Conservation (phyloP, 2,888 invertebrate species). For the Crocallis elinguaria region DNA sequence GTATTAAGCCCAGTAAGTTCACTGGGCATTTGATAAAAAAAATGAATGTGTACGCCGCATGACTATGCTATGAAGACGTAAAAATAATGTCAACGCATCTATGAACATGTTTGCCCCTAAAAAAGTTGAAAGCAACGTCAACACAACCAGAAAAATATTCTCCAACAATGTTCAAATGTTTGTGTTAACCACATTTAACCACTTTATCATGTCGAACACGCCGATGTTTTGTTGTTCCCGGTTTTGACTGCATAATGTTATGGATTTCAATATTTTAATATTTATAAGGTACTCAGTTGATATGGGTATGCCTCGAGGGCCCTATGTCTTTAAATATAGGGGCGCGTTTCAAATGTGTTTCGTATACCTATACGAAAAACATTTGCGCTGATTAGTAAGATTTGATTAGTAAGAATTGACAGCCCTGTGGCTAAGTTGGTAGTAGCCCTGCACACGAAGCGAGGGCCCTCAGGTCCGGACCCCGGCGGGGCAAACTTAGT, state of each 20-base stretch:
- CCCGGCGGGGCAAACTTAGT: too few relatives aligned
- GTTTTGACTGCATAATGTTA: conserved; percentile 70
- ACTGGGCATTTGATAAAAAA: too few relatives aligned
- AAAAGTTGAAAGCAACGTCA: conserved; percentile 9
- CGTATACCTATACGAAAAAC: too few relatives aligned
- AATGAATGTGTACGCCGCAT: too few relatives aligned
- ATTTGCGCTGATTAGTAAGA: too few relatives aligned
- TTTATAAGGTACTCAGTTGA: conserved; percentile 62
- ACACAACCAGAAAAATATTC: too few relatives aligned
- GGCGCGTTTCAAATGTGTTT: not conserved
- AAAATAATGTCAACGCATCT: not conserved
- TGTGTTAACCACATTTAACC: conserved; percentile 43
- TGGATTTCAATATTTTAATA: conserved; percentile 75
- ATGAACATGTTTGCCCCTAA: not conserved
- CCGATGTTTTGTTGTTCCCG: conserved; percentile 66
- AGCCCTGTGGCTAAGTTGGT: too few relatives aligned
- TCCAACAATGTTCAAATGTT: conserved; percentile 1
- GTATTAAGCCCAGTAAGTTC: too few relatives aligned
- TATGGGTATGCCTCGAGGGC: conserved; percentile 43
- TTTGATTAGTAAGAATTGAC: too few relatives aligned
- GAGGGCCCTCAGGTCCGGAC: too few relatives aligned
- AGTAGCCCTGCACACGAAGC: too few relatives aligned
- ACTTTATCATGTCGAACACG: conserved; percentile 60
- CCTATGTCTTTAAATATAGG: conserved; percentile 41
- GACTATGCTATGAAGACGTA: too few relatives aligned